Percentiles rank a stretch among this genome's conserved stretches.
These are phyloP conservation scores for Ispidina picta DNA, from an alignment of 2,797 vertebrate genomes.

Conservation along the genomic window DNA sequence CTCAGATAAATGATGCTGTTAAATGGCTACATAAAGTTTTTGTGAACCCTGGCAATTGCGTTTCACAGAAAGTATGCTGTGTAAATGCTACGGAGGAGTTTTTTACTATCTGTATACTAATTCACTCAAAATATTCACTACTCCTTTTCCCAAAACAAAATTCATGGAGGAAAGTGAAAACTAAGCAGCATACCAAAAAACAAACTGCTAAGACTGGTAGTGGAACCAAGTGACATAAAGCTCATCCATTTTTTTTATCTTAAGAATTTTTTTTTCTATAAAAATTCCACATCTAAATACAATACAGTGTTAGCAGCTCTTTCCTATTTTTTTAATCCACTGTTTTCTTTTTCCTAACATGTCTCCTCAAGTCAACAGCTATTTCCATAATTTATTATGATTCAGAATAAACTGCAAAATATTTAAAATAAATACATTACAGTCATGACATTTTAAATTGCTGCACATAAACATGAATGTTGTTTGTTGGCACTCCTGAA, in stretches of 20 bases:
- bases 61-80: background rate
- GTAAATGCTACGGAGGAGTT: background rate
- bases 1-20: constrained; percentile 11
- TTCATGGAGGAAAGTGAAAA: background rate
- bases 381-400: background rate
- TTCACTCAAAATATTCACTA: background rate
- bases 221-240: background rate
- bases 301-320: background rate
- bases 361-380: background rate
- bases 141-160: background rate
- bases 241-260: background rate
- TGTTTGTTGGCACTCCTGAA: background rate
- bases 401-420: background rate
- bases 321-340: rapidly evolving
- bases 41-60: background rate
- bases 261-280: background rate
- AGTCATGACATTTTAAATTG: background rate
- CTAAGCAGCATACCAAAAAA: background rate
- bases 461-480: background rate
- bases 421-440: background rate
- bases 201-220: background rate
- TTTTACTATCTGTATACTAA: background rate
- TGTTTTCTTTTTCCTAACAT: background rate
- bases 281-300: background rate
- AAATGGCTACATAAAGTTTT: constrained; percentile 4